Conservation (phyloP, 2,797 vertebrate genomes). For the Enteromius unitaeniatus region DNA sequence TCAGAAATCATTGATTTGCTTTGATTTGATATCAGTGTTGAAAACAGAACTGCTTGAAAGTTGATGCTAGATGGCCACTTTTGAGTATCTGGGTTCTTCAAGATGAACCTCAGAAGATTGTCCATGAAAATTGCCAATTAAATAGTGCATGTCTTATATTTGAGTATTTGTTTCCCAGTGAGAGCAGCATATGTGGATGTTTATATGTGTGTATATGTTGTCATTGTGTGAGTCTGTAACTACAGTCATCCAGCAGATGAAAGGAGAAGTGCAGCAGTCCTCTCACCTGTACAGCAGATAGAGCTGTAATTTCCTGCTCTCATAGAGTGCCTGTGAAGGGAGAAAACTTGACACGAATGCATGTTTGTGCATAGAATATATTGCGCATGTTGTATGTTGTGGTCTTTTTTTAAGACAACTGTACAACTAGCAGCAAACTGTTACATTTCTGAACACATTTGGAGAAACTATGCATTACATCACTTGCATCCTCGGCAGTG, state of each 20-base stretch:
- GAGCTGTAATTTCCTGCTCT: slow-evolving; percentile 8
- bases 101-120: background rate
- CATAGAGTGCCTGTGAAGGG: background rate
- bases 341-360: background rate
- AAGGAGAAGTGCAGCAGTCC: slow-evolving; percentile 1
- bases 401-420: background rate
- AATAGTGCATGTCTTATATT: background rate
- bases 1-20: background rate
- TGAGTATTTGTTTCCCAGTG: background rate
- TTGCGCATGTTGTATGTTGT: background rate
- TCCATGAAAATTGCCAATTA: background rate
- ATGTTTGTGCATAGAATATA: background rate
- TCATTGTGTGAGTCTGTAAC: background rate
- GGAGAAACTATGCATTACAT: background rate
- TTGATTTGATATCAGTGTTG: no score
- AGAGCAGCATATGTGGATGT: background rate
- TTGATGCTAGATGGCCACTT: background rate
- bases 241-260: background rate
- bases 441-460: background rate
- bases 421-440: background rate
- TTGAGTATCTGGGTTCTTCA: background rate
- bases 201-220: background rate
- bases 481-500: background rate
- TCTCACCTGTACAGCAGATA: slow-evolving; percentile 7
- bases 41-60: background rate